Evolutionary conservation across 1,140 invertebrate genomes (phyloP).

Genomic region (Drosophila kikkawai): DNA sequence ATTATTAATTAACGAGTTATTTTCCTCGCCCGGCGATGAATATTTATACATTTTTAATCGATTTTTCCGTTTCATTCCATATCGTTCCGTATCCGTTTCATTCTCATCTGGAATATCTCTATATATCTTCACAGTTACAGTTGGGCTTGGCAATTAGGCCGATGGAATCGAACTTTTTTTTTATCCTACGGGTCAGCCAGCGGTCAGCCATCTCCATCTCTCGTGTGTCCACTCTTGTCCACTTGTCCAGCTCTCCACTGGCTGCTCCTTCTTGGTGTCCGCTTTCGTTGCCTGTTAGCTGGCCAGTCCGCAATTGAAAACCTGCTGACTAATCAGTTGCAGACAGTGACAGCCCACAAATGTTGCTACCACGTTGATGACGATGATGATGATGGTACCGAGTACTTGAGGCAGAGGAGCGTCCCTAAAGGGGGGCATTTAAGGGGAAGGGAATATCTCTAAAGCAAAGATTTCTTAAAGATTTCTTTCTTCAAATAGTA

Average conservation of each 20-base stretch:
- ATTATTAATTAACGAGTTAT: conserved; percentile 83
- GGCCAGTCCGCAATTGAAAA: conserved; percentile 38
- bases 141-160: conserved; percentile 25
- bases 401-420: conserved; percentile 6
- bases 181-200: conserved; percentile 25
- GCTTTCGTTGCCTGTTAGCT: conserved; percentile 5
- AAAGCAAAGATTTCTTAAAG: background rate
- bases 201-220: conserved; percentile 9
- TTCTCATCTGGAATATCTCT: background rate
- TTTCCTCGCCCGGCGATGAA: conserved; percentile 67
- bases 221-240: conserved; percentile 3
- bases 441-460: background rate
- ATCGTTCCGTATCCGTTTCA: background rate
- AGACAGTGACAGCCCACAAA: conserved; percentile 56
- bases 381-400: conserved; percentile 8
- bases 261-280: conserved; percentile 17
- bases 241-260: conserved; percentile 12
- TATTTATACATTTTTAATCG: conserved; percentile 81
- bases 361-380: conserved; percentile 14
- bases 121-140: background rate
- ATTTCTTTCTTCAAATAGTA: no score
- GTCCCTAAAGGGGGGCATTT: background rate
- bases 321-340: conserved; percentile 72
- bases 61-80: conserved; percentile 41
- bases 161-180: conserved; percentile 18